These are phyloP conservation scores for Galleria mellonella DNA, from an alignment of 1,140 invertebrate genomes.

Conservation along the genomic window DNA sequence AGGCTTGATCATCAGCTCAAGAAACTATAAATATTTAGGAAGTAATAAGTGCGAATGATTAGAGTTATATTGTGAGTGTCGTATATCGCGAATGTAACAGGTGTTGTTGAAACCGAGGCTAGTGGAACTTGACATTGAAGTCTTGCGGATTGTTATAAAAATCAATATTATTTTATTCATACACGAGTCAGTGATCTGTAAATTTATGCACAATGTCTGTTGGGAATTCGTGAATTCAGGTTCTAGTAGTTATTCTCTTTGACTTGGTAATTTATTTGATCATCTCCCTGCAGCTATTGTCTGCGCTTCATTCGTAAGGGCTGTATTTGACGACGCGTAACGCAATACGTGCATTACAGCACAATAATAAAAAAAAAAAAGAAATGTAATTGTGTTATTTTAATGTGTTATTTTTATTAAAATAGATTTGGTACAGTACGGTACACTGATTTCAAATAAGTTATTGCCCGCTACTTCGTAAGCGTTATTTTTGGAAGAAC, in stretches of 20 bases:
- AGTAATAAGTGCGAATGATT: constrained; percentile 13
- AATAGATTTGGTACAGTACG: too few species aligned
- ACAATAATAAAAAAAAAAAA: too few species aligned
- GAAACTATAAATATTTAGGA: constrained; percentile 21
- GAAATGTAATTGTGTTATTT: too few species aligned
- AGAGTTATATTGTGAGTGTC: constrained; percentile 3
- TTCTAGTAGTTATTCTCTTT: background rate
- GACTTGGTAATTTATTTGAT: background rate
- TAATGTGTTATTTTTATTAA: too few species aligned
- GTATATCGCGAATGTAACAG: constrained; percentile 34
- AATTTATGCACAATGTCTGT: background rate
- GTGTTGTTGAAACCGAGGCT: constrained; percentile 25
- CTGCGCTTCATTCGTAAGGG: background rate
- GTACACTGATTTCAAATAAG: too few species aligned
- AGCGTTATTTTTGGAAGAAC: too few species aligned
- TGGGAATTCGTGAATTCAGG: background rate
- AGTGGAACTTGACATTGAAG: constrained; percentile 28
- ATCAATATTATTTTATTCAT: constrained; percentile 19
- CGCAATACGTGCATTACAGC: too few species aligned
- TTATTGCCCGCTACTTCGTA: too few species aligned
- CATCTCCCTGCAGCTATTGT: background rate
- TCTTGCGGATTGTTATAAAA: constrained; percentile 17
- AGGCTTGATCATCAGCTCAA: constrained; percentile 22
- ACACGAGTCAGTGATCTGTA: constrained; percentile 1
- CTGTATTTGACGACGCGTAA: too few species aligned